Percentiles rank a stretch among this genome's conserved stretches.
phyloP scores from a whole-genome alignment of 2,888 invertebrate species.

The Metellina segmentata region DNA sequence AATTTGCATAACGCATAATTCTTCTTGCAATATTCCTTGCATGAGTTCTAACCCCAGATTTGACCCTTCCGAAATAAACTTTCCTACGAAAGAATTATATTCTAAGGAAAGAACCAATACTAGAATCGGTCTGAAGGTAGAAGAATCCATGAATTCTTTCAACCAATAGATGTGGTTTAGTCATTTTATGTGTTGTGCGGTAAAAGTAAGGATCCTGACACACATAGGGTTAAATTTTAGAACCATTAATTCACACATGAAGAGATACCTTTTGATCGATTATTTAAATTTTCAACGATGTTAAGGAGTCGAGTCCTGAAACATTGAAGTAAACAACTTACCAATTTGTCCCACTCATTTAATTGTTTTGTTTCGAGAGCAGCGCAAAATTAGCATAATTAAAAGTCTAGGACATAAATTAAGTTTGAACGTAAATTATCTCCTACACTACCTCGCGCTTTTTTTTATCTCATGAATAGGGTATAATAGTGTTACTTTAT shows the following conservation, averaged over 20 bases:
- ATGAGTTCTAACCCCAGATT: no score
- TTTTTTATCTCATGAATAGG: not conserved
- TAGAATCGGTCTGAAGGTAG: no score
- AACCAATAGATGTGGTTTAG: no score
- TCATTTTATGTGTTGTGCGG: not conserved
- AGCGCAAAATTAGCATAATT: constrained; percentile 30
- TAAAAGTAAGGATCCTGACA: not conserved
- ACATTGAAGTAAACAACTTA: constrained; percentile 37
- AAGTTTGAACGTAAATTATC: constrained; percentile 29
- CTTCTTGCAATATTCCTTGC: no score
- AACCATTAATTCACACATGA: not conserved
- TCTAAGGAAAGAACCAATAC: no score
- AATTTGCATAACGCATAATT: no score
- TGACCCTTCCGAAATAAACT: no score
- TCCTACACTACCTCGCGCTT: not conserved
- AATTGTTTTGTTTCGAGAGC: constrained; percentile 29
- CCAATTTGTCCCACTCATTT: constrained; percentile 18
- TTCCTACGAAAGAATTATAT: no score
- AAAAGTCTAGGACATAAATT: constrained; percentile 24
- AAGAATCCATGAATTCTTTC: no score
- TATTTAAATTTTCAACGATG: constrained; percentile 20
- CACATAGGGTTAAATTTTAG: not conserved
- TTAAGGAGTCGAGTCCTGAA: constrained; percentile 5
- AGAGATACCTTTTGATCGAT: constrained; percentile 13
- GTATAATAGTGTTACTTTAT: not conserved